Percentiles rank a stretch among this genome's conserved stretches.
These are phyloP conservation scores for honey bee (Apis mellifera) DNA, from an alignment of 1,140 invertebrate genomes.

Conservation along the genomic window Amel_HAv3.1 CM009942.2:6193501-6194000, in stretches of 20 bases:
- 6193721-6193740: conserved; percentile 1
- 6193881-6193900: conserved; percentile 38
- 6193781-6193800: conserved; percentile 17
- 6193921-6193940: neutral
- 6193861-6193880: neutral
- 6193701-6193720: neutral
- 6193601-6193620: neutral
- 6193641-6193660: neutral
- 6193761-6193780: neutral
- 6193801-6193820: conserved; percentile 43
- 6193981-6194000: neutral
- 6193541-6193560: neutral
- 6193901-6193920: conserved; percentile 36
- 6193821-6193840: conserved; percentile 42
- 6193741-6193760: neutral
- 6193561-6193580: neutral
- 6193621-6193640: neutral
- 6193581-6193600: neutral
- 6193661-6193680: conserved; percentile 32
- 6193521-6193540: neutral
- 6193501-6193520: too few relatives aligned
- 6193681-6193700: conserved; percentile 33
- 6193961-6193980: conserved; percentile 37
- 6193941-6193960: conserved; percentile 37
- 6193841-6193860: conserved; percentile 27